phyloP scores from a whole-genome alignment of 2,113 vertebrate genomes.

The Tricholaema leucomelas region DNA sequence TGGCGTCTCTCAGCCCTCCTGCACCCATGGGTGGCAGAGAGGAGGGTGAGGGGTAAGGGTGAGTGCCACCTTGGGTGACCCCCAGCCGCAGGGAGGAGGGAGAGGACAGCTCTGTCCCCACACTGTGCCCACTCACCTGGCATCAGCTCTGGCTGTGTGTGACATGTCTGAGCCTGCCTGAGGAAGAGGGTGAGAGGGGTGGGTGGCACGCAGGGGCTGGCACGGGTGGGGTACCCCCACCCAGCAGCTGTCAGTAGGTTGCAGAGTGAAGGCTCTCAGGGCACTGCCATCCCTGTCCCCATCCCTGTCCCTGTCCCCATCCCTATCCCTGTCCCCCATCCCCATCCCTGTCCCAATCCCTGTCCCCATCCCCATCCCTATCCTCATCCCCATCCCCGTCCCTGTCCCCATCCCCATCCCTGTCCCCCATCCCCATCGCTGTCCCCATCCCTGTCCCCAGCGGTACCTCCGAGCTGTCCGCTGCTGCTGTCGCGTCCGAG shows the following conservation, averaged over 20 bases:
- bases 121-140: not conserved
- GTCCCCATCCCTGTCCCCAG: too few species aligned
- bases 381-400: too few species aligned
- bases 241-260: not conserved
- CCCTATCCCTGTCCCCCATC: not conserved
- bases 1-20: rapidly evolving
- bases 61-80: rapidly evolving
- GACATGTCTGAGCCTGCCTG: not conserved
- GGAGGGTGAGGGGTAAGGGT: not conserved
- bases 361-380: too few species aligned
- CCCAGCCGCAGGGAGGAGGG: too few species aligned
- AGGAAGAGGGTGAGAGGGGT: rapidly evolving
- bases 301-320: too few species aligned
- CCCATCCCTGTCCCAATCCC: too few species aligned
- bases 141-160: rapidly evolving
- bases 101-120: not conserved
- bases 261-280: not conserved
- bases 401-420: too few species aligned
- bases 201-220: not conserved
- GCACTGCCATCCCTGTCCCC: too few species aligned
- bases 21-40: not conserved
- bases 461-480: not conserved
- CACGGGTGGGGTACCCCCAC: too few species aligned
- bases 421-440: too few species aligned
- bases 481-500: rapidly evolving